Conservation (phyloP, 2,113 vertebrate species). For the Cochlearius cochlearius region DNA sequence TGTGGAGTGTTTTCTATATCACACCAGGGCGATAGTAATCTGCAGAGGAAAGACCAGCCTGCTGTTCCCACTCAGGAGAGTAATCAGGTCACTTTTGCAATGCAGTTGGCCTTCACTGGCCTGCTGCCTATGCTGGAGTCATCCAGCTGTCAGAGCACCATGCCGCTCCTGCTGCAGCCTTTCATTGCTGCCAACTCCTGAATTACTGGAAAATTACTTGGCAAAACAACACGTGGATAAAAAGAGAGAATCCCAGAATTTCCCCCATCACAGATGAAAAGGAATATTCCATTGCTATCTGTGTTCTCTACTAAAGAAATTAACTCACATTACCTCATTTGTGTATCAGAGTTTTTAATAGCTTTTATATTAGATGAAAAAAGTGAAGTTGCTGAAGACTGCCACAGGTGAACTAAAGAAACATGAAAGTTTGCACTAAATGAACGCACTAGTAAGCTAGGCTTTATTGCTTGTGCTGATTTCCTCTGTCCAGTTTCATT, state of each 20-base stretch:
- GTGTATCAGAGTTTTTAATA: background rate
- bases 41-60: background rate
- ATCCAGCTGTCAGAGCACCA: slow-evolving; percentile 12
- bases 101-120: background rate
- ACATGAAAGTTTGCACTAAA: background rate
- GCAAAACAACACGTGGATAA: background rate
- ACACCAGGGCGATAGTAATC: background rate
- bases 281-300: slow-evolving; percentile 2
- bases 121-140: background rate
- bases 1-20: background rate
- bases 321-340: background rate
- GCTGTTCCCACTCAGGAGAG: background rate
- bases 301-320: background rate
- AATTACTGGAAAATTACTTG: slow-evolving; percentile 48
- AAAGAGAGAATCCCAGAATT: slow-evolving; percentile 13
- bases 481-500: background rate
- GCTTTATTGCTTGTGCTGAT: background rate
- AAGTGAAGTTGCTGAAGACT: background rate
- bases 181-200: background rate
- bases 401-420: background rate
- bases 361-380: background rate
- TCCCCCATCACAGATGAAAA: background rate
- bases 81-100: background rate
- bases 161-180: background rate
- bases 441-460: background rate